Percentiles rank a stretch among this genome's conserved stretches.
phyloP scores from a whole-genome alignment of 1,140 invertebrate genomes.

The Steinernema khuongi region DNA sequence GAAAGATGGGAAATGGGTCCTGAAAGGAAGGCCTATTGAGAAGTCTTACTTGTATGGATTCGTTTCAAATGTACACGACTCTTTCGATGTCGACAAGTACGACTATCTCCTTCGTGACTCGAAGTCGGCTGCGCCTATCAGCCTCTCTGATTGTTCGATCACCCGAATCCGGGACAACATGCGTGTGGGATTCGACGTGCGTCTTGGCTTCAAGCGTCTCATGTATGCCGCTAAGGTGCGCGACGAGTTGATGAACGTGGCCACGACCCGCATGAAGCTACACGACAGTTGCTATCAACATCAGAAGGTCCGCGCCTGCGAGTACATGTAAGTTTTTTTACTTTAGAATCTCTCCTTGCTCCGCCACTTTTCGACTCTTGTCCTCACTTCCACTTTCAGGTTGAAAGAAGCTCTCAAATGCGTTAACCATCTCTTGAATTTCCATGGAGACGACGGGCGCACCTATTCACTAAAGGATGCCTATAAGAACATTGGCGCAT shows the following conservation, averaged over 20 bases:
- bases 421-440: neutral
- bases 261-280: slow-evolving; percentile 32
- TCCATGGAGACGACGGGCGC: slow-evolving; percentile 15
- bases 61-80: slow-evolving; percentile 66
- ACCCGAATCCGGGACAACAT: slow-evolving; percentile 59
- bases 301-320: neutral
- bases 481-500: slow-evolving; percentile 18
- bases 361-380: slow-evolving; percentile 11
- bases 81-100: slow-evolving; percentile 71
- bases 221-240: slow-evolving; percentile 61
- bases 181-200: slow-evolving; percentile 54
- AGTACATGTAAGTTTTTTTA: neutral
- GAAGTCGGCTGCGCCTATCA: slow-evolving; percentile 61
- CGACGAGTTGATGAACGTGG: slow-evolving; percentile 61
- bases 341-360: no score
- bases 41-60: slow-evolving; percentile 59
- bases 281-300: slow-evolving; percentile 8
- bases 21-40: slow-evolving; percentile 21
- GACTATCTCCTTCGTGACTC: slow-evolving; percentile 69
- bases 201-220: slow-evolving; percentile 57
- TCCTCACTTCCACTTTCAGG: slow-evolving; percentile 14
- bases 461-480: slow-evolving; percentile 8
- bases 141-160: slow-evolving; percentile 59
- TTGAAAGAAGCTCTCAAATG: slow-evolving; percentile 1
- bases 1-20: slow-evolving; percentile 18